A percentile compares a stretch with the other conserved stretches of the same genome.
phyloP scores from a whole-genome alignment of 2,797 vertebrate species.

The Pitangus sulphuratus region DNA sequence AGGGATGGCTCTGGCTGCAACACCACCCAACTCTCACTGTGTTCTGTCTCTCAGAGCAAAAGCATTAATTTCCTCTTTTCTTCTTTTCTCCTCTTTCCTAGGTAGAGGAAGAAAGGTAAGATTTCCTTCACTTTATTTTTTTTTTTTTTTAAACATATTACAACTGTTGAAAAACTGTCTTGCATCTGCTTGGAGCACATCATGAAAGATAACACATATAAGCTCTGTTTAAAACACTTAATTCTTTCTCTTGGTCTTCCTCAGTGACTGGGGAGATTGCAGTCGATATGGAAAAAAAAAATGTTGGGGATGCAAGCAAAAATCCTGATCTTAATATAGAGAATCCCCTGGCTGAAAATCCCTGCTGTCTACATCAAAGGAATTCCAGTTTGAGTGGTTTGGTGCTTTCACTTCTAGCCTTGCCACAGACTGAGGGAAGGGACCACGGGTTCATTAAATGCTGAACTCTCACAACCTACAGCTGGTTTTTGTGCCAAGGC shows the following conservation, averaged over 20 bases:
- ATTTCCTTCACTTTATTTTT: background rate
- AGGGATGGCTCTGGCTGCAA: background rate
- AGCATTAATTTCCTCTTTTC: conserved; percentile 19
- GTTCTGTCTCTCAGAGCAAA: background rate
- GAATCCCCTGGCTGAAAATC: background rate
- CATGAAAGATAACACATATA: background rate
- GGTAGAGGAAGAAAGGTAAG: conserved; percentile 88
- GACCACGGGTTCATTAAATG: background rate
- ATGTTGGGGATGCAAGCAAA: background rate
- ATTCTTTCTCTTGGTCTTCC: background rate
- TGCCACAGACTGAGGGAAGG: background rate
- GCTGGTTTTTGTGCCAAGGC: background rate
- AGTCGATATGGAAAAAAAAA: background rate
- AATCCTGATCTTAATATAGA: background rate
- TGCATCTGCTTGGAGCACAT: background rate
- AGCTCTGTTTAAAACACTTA: background rate
- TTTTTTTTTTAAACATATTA: background rate
- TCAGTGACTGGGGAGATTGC: background rate
- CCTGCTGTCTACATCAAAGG: background rate
- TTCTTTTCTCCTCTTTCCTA: conserved; percentile 54
- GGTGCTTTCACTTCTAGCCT: background rate
- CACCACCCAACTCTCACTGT: background rate
- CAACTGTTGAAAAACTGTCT: background rate
- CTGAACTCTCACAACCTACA: background rate
- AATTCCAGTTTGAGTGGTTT: background rate